Conservation (phyloP, 2,113 vertebrate genomes). For the Prionailurus bengalensis region DNA sequence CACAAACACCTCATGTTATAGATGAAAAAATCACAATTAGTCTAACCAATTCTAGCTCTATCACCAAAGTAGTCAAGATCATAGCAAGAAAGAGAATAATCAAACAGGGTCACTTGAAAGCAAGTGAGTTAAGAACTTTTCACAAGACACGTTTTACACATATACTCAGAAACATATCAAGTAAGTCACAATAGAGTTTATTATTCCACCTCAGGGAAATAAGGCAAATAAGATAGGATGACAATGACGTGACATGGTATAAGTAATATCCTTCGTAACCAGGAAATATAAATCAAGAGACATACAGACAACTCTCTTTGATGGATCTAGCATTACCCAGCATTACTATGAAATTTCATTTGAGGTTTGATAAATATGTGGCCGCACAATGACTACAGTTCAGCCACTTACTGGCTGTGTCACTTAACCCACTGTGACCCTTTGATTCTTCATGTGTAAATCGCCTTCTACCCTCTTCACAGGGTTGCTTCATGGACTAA, state of each 20-base stretch:
- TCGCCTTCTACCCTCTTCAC: background rate
- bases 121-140: conserved; percentile 14
- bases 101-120: background rate
- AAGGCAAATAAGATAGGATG: background rate
- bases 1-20: background rate
- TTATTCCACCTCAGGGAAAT: background rate
- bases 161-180: background rate
- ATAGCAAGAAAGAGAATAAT: conserved; percentile 21
- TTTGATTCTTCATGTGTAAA: background rate
- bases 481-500: background rate
- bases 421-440: background rate
- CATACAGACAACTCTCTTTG: background rate
- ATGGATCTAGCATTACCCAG: background rate
- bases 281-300: background rate
- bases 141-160: background rate
- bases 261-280: background rate
- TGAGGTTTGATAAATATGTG: background rate
- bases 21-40: background rate
- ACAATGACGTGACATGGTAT: background rate
- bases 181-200: background rate
- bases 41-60: background rate
- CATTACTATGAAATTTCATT: background rate
- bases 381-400: background rate
- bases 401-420: background rate
- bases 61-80: background rate